These are phyloP conservation scores for Bruchidius siliquastri DNA, from an alignment of 2,888 invertebrate genomes.

Conservation along the genomic window DNA sequence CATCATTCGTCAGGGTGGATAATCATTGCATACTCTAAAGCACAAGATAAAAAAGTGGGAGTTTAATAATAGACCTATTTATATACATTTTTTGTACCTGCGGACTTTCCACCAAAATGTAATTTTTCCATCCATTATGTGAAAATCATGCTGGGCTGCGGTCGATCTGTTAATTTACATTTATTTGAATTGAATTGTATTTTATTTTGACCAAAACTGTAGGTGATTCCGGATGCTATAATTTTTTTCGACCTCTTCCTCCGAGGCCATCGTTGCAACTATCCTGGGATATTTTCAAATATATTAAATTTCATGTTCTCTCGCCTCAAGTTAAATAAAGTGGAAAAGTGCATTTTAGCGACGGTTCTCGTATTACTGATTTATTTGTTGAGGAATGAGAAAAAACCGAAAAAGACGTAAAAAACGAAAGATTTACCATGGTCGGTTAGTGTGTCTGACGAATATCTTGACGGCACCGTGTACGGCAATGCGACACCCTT, in stretches of 20 bases:
- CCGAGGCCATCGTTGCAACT: not conserved
- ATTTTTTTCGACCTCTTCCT: not conserved
- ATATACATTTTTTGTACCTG: too few species aligned
- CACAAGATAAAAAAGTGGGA: too few species aligned
- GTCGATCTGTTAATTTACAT: too few species aligned
- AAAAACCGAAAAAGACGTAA: not conserved
- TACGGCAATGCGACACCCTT: not conserved
- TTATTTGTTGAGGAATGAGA: slow-evolving; percentile 7
- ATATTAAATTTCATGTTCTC: slow-evolving; percentile 20
- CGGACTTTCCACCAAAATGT: too few species aligned
- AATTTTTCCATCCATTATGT: too few species aligned
- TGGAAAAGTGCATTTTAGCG: slow-evolving; percentile 20
- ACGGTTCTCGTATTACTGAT: slow-evolving; percentile 13
- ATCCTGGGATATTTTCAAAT: slow-evolving; percentile 9
- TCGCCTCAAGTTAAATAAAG: slow-evolving; percentile 16
- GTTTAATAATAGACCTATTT: too few species aligned
- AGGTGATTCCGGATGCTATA: not conserved
- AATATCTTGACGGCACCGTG: not conserved
- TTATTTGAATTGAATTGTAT: not conserved
- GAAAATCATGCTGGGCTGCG: too few species aligned
- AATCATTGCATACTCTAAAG: too few species aligned
- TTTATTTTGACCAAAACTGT: not conserved
- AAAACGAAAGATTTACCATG: not conserved
- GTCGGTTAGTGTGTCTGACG: not conserved
- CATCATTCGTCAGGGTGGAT: too few species aligned